phyloP scores from a whole-genome alignment of 2,888 invertebrate species.

The Poecilus cupreus region DNA sequence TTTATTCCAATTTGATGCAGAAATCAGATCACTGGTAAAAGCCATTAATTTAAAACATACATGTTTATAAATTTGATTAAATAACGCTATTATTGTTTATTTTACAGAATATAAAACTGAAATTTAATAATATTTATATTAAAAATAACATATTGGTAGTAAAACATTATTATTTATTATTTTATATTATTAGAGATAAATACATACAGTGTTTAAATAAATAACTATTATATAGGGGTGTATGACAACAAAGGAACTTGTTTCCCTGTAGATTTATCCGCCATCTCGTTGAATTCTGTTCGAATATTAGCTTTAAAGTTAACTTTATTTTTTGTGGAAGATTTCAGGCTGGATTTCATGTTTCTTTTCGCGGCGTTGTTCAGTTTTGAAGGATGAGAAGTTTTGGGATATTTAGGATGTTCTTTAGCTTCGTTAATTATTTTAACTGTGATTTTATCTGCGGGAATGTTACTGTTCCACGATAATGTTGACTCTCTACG shows the following conservation, averaged over 20 bases:
- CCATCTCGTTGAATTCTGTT: neutral
- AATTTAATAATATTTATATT: no score
- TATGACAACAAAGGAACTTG: neutral
- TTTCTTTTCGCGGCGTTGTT: neutral
- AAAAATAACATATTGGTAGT: neutral
- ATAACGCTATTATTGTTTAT: no score
- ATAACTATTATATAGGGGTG: neutral
- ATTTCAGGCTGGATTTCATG: neutral
- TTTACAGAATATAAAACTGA: no score
- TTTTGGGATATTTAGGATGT: neutral
- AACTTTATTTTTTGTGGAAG: constrained; percentile 12
- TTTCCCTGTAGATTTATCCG: neutral
- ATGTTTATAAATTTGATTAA: no score
- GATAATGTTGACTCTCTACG: neutral
- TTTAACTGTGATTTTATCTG: constrained; percentile 2
- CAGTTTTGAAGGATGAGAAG: neutral
- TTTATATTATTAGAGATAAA: neutral
- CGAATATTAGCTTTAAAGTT: neutral
- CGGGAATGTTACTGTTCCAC: constrained; percentile 15
- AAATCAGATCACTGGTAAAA: no score
- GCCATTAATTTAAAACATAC: no score
- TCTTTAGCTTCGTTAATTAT: constrained; percentile 16
- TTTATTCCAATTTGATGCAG: no score
- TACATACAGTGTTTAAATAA: neutral
- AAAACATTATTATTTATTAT: neutral